Conservation (phyloP, 2,888 invertebrate genomes). For the Drosophila ezoana region DNA sequence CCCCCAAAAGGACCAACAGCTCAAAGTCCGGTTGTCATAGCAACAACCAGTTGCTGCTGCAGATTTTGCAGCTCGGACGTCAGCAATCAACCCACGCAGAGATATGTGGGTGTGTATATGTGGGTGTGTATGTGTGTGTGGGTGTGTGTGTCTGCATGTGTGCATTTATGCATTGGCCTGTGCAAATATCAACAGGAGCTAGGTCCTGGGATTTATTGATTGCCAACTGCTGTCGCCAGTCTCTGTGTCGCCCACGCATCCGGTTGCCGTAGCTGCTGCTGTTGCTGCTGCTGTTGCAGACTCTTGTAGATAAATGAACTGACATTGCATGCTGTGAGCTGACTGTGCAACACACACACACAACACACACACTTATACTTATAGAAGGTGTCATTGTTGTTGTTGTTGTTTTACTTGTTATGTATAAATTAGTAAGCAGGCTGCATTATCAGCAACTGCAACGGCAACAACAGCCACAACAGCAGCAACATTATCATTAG, state of each 20-base stretch:
- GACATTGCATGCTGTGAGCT: conserved; percentile 46
- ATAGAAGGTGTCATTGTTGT: conserved; percentile 14
- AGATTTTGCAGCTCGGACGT: conserved; percentile 62
- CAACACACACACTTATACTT: no score
- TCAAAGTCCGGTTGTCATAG: conserved; percentile 49
- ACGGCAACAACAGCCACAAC: conserved; percentile 35
- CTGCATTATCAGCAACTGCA: conserved; percentile 45
- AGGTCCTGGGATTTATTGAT: conserved; percentile 78
- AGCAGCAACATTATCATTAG: conserved; percentile 51
- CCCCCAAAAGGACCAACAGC: not conserved
- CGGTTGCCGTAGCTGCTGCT: conserved; percentile 38
- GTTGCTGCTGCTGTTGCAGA: conserved; percentile 12
- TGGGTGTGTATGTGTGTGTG: not conserved
- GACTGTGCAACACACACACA: conserved; percentile 24
- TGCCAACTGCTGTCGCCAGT: conserved; percentile 50
- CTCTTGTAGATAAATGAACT: conserved; percentile 61
- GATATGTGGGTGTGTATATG: conserved; percentile 1
- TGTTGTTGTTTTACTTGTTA: conserved; percentile 56
- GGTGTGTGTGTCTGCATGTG: conserved; percentile 7
- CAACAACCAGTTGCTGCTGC: conserved; percentile 68
- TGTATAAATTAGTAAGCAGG: conserved; percentile 69
- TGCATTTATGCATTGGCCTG: conserved; percentile 73
- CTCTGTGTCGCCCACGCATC: conserved; percentile 43
- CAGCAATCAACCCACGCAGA: conserved; percentile 59
- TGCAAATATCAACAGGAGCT: conserved; percentile 73